Conservation (phyloP, 2,888 invertebrate genomes). For the Lathronympha strigana region DNA sequence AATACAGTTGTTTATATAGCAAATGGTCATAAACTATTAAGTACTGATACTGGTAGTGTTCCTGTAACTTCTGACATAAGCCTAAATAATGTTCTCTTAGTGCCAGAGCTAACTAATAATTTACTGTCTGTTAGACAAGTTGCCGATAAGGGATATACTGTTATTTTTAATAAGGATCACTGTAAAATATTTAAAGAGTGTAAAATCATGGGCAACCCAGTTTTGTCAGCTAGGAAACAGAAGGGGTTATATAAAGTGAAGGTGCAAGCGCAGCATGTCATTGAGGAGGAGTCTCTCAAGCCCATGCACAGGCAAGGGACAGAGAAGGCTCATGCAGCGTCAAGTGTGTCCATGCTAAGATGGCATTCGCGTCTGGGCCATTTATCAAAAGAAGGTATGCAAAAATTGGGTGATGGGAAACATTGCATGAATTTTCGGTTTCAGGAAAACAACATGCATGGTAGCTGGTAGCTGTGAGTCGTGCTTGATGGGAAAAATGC, state of each 20-base stretch:
- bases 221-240: conserved; percentile 6
- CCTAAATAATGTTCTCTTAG: background rate
- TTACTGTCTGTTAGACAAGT: conserved; percentile 4
- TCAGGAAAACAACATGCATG: background rate
- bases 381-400: background rate
- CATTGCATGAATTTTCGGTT: conserved; percentile 14
- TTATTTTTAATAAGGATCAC: conserved; percentile 7
- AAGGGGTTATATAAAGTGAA: conserved; percentile 13
- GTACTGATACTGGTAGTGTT: conserved; percentile 14
- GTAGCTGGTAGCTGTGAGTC: conserved; percentile 2
- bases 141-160: conserved; percentile 9
- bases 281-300: conserved; percentile 12
- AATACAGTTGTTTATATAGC: background rate
- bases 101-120: conserved; percentile 11
- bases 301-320: conserved; percentile 20
- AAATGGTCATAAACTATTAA: background rate
- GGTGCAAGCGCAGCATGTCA: conserved; percentile 1
- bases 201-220: conserved; percentile 3
- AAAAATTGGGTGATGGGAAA: background rate
- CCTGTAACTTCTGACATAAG: background rate
- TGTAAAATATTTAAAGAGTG: conserved; percentile 2
- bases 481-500: background rate
- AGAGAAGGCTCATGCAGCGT: conserved; percentile 20
- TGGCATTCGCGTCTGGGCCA: conserved; percentile 6
- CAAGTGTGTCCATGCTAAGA: background rate